A percentile compares a stretch with the other conserved stretches of the same genome.
These are phyloP conservation scores for Oreortyx pictus DNA, from an alignment of 2,797 vertebrate species.

Conservation along the genomic window DNA sequence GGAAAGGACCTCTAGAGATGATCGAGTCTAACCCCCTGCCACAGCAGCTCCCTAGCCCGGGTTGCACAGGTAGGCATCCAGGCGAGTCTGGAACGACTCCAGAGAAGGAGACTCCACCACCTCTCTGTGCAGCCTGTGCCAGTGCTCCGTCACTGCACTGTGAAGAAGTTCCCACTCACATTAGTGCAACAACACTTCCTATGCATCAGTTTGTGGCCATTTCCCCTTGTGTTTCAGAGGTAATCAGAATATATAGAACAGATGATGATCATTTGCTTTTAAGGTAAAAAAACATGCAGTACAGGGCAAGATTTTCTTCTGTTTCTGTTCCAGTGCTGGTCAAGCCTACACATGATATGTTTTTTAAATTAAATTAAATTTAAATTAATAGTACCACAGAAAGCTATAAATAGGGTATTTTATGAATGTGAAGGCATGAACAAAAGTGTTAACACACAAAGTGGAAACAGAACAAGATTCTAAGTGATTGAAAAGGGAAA, in stretches of 20 bases:
- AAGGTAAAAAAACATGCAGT: neutral
- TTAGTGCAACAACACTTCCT: too few species aligned
- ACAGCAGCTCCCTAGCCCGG: too few species aligned
- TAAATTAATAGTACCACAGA: neutral
- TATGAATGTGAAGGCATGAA: neutral
- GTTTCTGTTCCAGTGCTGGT: neutral
- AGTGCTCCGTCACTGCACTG: too few species aligned
- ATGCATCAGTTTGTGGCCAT: too few species aligned
- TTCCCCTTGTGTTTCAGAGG: neutral
- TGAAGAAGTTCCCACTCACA: too few species aligned
- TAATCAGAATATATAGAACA: neutral
- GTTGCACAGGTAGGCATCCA: too few species aligned
- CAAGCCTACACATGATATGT: fast-evolving
- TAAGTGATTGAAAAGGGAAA: neutral
- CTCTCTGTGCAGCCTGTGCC: too few species aligned
- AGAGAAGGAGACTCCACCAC: too few species aligned
- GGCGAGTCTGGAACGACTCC: too few species aligned
- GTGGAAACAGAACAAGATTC: neutral
- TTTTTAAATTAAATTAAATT: neutral
- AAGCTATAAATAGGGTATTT: neutral
- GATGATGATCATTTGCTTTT: neutral
- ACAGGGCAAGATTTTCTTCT: neutral
- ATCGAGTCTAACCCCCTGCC: too few species aligned
- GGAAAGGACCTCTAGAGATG: too few species aligned
- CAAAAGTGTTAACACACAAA: neutral